Evolutionary conservation across 2,797 vertebrate genomes (phyloP).

Genomic region (Vespertilio murinus): DNA sequence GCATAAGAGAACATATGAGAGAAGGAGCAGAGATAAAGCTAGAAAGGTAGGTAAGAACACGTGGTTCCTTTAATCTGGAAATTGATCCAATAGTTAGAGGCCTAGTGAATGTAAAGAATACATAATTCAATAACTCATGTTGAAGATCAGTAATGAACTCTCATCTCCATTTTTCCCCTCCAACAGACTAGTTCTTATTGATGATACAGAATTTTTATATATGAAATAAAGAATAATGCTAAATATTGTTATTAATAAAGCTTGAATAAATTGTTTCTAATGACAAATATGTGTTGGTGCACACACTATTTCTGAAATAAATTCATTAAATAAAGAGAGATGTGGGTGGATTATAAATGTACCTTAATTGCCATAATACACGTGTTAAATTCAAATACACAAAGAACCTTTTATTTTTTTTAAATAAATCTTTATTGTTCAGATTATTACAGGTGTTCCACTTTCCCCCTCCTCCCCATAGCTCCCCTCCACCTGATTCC

Average conservation of each 20-base stretch:
- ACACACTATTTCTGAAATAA: not conserved
- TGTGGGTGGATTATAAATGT: not conserved
- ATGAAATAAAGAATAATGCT: not conserved
- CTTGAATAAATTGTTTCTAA: not conserved
- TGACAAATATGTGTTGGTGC: not conserved
- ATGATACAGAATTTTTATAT: not conserved
- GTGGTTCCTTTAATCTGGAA: not conserved
- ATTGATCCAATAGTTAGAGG: too few relatives aligned
- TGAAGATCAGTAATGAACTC: not conserved
- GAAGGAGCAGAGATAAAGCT: not conserved
- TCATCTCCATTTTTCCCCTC: not conserved
- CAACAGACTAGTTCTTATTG: not conserved
- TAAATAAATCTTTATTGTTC: too few relatives aligned
- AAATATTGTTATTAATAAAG: not conserved
- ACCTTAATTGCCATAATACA: not conserved
- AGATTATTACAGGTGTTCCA: too few relatives aligned
- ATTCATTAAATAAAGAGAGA: not conserved
- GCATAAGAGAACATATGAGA: not conserved
- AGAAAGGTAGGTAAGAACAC: not conserved
- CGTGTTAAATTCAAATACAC: not conserved
- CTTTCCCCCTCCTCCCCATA: too few relatives aligned
- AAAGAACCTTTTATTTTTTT: constrained; percentile 10
- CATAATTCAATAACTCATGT: constrained; percentile 18
- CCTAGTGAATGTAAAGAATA: not conserved
- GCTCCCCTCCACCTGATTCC: too few relatives aligned